Evolutionary conservation across 2,888 invertebrate genomes (phyloP).

Genomic region (Microctonus aethiopoides): DNA sequence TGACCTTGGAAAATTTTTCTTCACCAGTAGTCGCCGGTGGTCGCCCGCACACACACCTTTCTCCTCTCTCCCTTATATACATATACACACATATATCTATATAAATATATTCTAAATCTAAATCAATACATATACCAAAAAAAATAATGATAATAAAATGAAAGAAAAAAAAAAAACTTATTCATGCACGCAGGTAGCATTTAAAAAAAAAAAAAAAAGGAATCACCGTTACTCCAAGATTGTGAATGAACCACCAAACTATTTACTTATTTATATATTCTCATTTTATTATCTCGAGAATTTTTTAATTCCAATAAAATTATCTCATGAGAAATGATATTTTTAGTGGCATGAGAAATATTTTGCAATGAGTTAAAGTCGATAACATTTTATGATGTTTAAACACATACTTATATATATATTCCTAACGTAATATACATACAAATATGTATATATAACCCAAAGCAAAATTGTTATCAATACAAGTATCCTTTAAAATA

Average conservation of each 20-base stretch:
- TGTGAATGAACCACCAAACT: neutral
- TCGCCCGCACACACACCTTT: neutral
- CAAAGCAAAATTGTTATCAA: neutral
- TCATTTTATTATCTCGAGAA: neutral
- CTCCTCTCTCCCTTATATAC: too few species aligned
- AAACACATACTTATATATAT: neutral
- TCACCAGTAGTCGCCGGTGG: neutral
- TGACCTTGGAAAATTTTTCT: neutral
- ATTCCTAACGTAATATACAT: neutral
- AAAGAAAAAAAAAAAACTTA: too few species aligned
- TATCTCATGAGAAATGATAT: neutral
- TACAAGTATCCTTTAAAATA: conserved; percentile 1
- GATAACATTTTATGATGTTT: conserved; percentile 1
- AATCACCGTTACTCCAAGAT: neutral
- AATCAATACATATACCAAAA: too few species aligned
- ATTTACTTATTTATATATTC: neutral
- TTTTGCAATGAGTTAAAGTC: neutral
- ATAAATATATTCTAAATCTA: too few species aligned
- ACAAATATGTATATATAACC: neutral
- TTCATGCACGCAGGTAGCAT: too few species aligned
- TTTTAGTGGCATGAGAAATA: neutral
- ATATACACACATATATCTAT: too few species aligned
- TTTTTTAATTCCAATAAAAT: neutral
- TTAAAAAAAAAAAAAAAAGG: neutral
- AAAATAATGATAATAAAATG: too few species aligned